Percentiles rank a stretch among this genome's conserved stretches.
Conservation (phyloP, 2,888 invertebrate species). For the Spisula solida region DNA sequence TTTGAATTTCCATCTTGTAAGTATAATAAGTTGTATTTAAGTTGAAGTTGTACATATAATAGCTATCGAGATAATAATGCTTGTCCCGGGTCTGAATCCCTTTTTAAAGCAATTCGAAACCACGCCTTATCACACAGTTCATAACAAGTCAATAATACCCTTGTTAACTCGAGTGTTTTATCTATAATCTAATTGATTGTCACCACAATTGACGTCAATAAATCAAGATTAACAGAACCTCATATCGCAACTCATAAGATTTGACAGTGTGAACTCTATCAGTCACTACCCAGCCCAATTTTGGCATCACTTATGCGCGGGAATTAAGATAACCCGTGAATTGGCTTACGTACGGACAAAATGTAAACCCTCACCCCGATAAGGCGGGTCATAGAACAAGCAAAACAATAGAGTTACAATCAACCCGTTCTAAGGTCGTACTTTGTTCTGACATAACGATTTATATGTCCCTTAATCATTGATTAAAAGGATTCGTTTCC, state of each 20-base stretch:
- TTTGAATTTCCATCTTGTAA: neutral
- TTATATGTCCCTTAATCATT: neutral
- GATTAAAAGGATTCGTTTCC: neutral
- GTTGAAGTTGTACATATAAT: neutral
- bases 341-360: neutral
- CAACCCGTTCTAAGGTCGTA: neutral
- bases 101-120: neutral
- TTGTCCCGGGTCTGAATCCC: neutral
- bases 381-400: neutral
- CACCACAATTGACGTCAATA: constrained; percentile 7
- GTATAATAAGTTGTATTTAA: too few species aligned
- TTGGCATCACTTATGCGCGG: neutral
- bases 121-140: neutral
- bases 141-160: neutral
- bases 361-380: neutral
- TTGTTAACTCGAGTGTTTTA: constrained; percentile 2
- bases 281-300: neutral
- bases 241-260: neutral
- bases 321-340: neutral
- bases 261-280: neutral
- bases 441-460: neutral
- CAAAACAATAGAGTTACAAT: neutral
- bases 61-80: neutral
- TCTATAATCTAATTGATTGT: neutral
- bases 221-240: neutral